phyloP scores from a whole-genome alignment of 30 jellyfish, hydroid and myxozoan genomes.

The Chrysaora quinquecirrha region DNA sequence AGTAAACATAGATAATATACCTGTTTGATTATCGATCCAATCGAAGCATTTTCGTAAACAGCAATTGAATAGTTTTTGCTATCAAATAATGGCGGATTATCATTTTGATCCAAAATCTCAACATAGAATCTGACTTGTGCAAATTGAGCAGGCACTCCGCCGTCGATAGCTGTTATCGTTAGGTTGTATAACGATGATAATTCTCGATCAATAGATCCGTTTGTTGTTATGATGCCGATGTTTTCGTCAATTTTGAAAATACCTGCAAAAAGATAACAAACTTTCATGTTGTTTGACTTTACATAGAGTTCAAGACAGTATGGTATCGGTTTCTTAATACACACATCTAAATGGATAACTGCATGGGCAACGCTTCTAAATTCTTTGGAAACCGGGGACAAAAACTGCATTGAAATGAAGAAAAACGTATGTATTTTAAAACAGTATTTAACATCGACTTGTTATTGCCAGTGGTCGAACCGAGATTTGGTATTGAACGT shows the following conservation, averaged over 20 bases:
- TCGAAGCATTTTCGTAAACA: slow-evolving; percentile 43
- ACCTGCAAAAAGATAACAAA: slow-evolving; percentile 24
- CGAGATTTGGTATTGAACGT: too few relatives aligned
- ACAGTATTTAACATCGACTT: too few relatives aligned
- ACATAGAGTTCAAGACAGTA: too few relatives aligned
- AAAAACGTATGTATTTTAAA: too few relatives aligned
- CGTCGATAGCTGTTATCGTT: slow-evolving; percentile 67
- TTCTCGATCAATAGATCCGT: slow-evolving; percentile 76
- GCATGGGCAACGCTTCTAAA: too few relatives aligned
- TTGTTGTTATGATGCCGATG: slow-evolving; percentile 51
- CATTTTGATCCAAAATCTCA: slow-evolving; percentile 73
- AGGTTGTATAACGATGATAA: slow-evolving; percentile 36
- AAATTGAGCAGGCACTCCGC: slow-evolving; percentile 68
- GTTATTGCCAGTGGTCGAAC: too few relatives aligned
- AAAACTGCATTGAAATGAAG: too few relatives aligned
- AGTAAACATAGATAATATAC: too few relatives aligned
- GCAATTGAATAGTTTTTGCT: neutral
- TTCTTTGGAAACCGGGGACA: too few relatives aligned
- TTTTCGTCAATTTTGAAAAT: slow-evolving; percentile 28
- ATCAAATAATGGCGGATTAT: slow-evolving; percentile 72
- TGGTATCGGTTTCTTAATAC: too few relatives aligned
- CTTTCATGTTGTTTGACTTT: too few relatives aligned
- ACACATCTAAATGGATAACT: too few relatives aligned
- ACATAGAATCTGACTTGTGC: slow-evolving; percentile 26
- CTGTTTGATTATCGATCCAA: slow-evolving; percentile 28